Conservation (phyloP, 1,140 invertebrate genomes). For the Cheumatopsyche charites region DNA sequence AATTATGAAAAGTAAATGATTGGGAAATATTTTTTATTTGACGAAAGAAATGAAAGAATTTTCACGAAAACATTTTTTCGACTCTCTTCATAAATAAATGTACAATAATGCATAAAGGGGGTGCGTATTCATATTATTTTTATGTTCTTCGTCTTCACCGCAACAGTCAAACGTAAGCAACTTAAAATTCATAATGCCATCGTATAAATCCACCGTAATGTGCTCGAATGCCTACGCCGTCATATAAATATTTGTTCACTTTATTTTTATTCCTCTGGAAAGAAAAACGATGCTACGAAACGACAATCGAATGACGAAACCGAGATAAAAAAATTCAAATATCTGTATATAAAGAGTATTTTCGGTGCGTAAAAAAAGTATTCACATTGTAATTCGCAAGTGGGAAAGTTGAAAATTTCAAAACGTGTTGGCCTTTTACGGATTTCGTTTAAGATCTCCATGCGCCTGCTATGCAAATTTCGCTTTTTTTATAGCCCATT, state of each 20-base stretch:
- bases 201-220: conserved; percentile 44
- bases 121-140: conserved; percentile 46
- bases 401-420: not conserved
- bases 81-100: conserved; percentile 45
- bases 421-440: conserved; percentile 15
- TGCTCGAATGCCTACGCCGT: conserved; percentile 5
- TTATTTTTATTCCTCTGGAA: conserved; percentile 10
- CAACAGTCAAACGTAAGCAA: conserved; percentile 46
- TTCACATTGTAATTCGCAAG: not conserved
- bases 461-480: conserved; percentile 46
- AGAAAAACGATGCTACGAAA: not conserved
- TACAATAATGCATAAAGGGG: conserved; percentile 44
- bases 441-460: not conserved
- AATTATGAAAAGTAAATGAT: too few relatives aligned
- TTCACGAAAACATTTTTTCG: not conserved
- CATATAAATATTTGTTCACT: conserved; percentile 22
- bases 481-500: conserved; percentile 45
- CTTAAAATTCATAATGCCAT: conserved; percentile 49
- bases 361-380: not conserved
- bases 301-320: too few relatives aligned
- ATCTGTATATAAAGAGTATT: not conserved
- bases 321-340: too few relatives aligned
- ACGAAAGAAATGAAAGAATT: too few relatives aligned
- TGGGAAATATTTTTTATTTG: too few relatives aligned
- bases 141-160: conserved; percentile 43